A percentile compares a stretch with the other conserved stretches of the same genome.
phyloP scores from a whole-genome alignment of 2,888 invertebrate species.

The Cantharis lateralis region DNA sequence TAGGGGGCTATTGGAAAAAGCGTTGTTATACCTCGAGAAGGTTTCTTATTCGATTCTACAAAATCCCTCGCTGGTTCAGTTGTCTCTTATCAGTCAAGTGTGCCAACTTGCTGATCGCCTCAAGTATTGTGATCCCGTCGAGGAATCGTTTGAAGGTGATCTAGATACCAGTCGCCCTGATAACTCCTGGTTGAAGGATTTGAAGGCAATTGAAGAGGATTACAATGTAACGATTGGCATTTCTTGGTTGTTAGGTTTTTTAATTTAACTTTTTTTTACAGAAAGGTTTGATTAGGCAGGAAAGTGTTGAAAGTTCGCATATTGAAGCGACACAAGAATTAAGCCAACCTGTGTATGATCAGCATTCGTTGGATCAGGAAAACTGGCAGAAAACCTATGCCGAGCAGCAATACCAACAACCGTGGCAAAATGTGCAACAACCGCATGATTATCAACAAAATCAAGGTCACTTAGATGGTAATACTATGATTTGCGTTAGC shows the following conservation, averaged over 20 bases:
- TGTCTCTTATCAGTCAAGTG: slow-evolving; percentile 60
- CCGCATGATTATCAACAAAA: slow-evolving; percentile 31
- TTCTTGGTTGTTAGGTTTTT: background rate
- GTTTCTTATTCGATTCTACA: slow-evolving; percentile 70
- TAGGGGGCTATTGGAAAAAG: slow-evolving; percentile 77
- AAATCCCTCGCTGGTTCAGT: slow-evolving; percentile 60
- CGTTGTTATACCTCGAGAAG: slow-evolving; percentile 83
- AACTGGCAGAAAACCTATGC: slow-evolving; percentile 33
- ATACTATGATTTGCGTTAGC: slow-evolving; percentile 12
- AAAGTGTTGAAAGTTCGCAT: slow-evolving; percentile 34
- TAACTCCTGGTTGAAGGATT: slow-evolving; percentile 63
- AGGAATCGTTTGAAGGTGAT: slow-evolving; percentile 42
- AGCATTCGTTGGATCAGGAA: slow-evolving; percentile 32
- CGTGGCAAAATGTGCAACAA: slow-evolving; percentile 35
- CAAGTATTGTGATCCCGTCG: slow-evolving; percentile 54
- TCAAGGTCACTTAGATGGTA: slow-evolving; percentile 37
- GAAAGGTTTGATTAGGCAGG: slow-evolving; percentile 42
- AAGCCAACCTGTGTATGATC: slow-evolving; percentile 24
- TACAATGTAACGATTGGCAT: slow-evolving; percentile 50
- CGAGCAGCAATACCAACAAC: slow-evolving; percentile 37
- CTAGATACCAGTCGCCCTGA: slow-evolving; percentile 54
- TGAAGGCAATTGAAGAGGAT: slow-evolving; percentile 56
- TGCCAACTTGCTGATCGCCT: slow-evolving; percentile 55
- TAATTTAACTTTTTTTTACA: slow-evolving; percentile 24
- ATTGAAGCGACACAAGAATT: slow-evolving; percentile 13